These are phyloP conservation scores for Micromussa lordhowensis DNA, from an alignment of 92 coral and sea anemone species.

Conservation along the genomic window DNA sequence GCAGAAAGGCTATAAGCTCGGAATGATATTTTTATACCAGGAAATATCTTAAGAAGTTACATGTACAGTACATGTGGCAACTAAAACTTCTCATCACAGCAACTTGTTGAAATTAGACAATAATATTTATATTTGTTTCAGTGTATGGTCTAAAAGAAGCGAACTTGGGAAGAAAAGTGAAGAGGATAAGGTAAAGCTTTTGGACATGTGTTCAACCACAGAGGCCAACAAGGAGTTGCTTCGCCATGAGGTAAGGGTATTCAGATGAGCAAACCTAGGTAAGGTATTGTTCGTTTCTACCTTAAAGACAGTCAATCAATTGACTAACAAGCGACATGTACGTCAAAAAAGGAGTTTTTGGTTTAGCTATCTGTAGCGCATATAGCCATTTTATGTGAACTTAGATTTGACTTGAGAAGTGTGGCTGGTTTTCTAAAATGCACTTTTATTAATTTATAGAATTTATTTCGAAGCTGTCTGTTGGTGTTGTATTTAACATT, in stretches of 20 bases:
- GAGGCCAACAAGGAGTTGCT: conserved; percentile 20
- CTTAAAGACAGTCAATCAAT: conserved; percentile 4
- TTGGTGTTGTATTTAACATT: too few species aligned
- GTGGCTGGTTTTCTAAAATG: too few species aligned
- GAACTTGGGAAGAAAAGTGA: neutral
- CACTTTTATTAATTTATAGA: too few species aligned
- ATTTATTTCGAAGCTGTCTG: too few species aligned
- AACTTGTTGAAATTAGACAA: conserved; percentile 25
- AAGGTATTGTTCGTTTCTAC: conserved; percentile 17
- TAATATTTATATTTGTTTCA: conserved; percentile 27
- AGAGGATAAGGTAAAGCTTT: conserved; percentile 28
- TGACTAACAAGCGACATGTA: conserved; percentile 16
- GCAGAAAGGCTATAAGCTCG: conserved; percentile 9
- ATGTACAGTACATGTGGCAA: too few species aligned
- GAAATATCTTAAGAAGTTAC: conserved; percentile 10
- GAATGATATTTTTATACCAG: conserved; percentile 23
- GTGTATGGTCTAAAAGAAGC: conserved; percentile 17
- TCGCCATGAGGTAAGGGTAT: conserved; percentile 29
- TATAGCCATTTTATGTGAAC: too few species aligned
- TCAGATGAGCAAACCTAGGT: conserved; percentile 19
- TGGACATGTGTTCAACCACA: conserved; percentile 17
- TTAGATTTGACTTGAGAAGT: too few species aligned
- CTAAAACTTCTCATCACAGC: conserved; percentile 20
- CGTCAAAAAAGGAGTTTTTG: conserved; percentile 7
- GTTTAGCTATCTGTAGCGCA: too few species aligned